Conservation (phyloP, 2,797 vertebrate species). For the Nannoperca australis region DNA sequence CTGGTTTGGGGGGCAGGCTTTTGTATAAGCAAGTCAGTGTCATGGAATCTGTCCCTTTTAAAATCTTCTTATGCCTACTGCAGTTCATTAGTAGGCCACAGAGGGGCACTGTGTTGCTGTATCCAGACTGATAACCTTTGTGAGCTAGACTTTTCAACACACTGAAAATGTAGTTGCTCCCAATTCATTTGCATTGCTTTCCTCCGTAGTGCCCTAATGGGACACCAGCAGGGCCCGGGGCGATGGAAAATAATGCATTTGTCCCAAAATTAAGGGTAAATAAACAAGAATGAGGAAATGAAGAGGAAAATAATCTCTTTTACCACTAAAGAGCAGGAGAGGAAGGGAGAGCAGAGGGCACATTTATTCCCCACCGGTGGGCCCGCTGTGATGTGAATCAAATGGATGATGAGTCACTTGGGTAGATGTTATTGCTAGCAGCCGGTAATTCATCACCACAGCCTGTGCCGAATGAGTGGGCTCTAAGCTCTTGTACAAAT, state of each 20-base stretch:
- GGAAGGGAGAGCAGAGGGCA: slow-evolving; percentile 67
- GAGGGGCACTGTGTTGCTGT: slow-evolving; percentile 75
- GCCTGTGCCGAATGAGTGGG: slow-evolving; percentile 64
- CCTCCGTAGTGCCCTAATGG: slow-evolving; percentile 77
- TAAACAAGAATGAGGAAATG: slow-evolving; percentile 79
- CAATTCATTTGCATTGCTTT: slow-evolving; percentile 77
- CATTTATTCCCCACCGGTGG: slow-evolving; percentile 76
- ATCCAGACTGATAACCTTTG: slow-evolving; percentile 10
- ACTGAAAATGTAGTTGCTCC: slow-evolving; percentile 55
- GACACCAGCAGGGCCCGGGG: slow-evolving; percentile 68
- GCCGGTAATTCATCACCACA: slow-evolving; percentile 77
- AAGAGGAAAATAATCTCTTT: slow-evolving; percentile 81
- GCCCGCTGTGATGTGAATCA: slow-evolving; percentile 79
- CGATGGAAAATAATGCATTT: slow-evolving; percentile 74
- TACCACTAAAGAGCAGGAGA: slow-evolving; percentile 73
- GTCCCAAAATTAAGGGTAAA: slow-evolving; percentile 82
- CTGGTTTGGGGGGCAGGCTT: background rate
- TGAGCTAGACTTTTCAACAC: slow-evolving; percentile 35
- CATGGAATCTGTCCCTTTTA: background rate
- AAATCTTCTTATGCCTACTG: background rate
- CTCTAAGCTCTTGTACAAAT: slow-evolving; percentile 70
- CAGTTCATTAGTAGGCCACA: slow-evolving; percentile 64
- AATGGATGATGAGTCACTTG: slow-evolving; percentile 83
- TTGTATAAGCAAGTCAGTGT: slow-evolving; percentile 2
- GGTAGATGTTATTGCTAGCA: slow-evolving; percentile 79